Conservation (phyloP, 1,140 invertebrate species). For the Drosophila truncata region DNA sequence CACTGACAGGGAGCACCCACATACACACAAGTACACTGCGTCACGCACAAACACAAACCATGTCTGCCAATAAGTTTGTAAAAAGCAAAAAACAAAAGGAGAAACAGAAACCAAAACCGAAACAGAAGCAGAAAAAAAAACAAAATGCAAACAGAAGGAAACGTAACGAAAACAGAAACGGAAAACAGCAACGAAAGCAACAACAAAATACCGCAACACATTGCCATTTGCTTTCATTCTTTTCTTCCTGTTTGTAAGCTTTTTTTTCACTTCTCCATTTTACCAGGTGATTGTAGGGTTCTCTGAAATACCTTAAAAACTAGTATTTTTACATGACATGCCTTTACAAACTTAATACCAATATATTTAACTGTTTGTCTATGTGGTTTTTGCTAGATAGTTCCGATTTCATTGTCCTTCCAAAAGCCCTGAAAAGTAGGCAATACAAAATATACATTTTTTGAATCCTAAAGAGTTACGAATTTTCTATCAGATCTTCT, state of each 20-base stretch:
- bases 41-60: slow-evolving; percentile 71
- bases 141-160: slow-evolving; percentile 38
- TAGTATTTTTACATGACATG: background rate
- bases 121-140: slow-evolving; percentile 36
- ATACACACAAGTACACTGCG: slow-evolving; percentile 55
- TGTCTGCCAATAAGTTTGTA: slow-evolving; percentile 80
- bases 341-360: too few species aligned
- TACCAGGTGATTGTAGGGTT: background rate
- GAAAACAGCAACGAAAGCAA: slow-evolving; percentile 58
- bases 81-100: slow-evolving; percentile 47
- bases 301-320: slow-evolving; percentile 2
- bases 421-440: slow-evolving; percentile 21
- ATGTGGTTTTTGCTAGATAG: background rate
- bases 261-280: slow-evolving; percentile 6
- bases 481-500: background rate
- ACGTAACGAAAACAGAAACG: slow-evolving; percentile 55
- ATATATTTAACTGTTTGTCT: background rate
- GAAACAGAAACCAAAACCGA: slow-evolving; percentile 27
- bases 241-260: slow-evolving; percentile 30
- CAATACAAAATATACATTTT: background rate
- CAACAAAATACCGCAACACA: slow-evolving; percentile 78
- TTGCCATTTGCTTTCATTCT: slow-evolving; percentile 65
- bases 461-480: too few species aligned
- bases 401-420: slow-evolving; percentile 1
- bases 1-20: slow-evolving; percentile 34